Evolutionary conservation across 2,797 vertebrate species (phyloP).

Genomic region (Presbytis comata): DNA sequence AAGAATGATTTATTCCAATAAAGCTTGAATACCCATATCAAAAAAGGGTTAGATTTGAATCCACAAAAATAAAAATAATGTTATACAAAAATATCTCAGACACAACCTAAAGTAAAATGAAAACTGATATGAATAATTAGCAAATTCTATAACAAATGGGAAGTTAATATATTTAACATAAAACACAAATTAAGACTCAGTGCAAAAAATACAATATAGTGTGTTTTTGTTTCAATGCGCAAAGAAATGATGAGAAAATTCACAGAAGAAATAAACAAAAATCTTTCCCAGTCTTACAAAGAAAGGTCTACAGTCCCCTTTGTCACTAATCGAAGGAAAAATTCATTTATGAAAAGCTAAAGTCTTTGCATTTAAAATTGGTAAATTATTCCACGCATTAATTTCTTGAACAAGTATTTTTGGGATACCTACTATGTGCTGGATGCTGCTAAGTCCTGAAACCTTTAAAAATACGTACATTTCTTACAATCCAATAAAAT

Average conservation of each 20-base stretch:
- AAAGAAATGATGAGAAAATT: neutral
- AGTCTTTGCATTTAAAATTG: neutral
- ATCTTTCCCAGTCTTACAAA: neutral
- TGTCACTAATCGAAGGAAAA: neutral
- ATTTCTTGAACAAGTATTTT: neutral
- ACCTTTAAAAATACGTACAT: neutral
- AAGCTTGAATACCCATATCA: neutral
- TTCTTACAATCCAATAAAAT: neutral
- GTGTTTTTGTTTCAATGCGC: neutral
- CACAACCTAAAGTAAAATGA: neutral
- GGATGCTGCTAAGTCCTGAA: neutral
- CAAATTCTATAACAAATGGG: neutral
- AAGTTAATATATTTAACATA: neutral
- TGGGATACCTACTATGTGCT: neutral
- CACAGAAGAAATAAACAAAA: neutral
- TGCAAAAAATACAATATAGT: neutral
- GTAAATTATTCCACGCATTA: neutral
- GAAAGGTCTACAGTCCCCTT: neutral
- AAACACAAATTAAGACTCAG: neutral
- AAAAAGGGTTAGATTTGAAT: neutral
- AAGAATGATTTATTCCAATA: neutral
- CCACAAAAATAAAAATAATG: neutral
- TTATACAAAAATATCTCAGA: neutral
- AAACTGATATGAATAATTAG: neutral
- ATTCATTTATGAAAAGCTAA: neutral